Base-by-base conservation (phyloP, 2,888 invertebrate genomes). In the Nephrocerus scutellatus region DNA sequence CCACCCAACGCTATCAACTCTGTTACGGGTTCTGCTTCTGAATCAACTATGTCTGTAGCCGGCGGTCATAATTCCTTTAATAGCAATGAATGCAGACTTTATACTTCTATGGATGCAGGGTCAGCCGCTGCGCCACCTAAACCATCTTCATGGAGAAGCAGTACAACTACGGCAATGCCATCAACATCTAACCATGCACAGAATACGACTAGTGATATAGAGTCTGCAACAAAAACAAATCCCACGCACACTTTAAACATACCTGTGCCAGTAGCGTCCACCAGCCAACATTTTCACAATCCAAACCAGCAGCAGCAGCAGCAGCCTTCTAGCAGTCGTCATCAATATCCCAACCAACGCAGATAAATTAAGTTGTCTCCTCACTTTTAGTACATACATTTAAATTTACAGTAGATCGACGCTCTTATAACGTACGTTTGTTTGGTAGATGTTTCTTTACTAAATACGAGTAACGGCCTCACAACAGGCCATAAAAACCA, bases 281-380 rank as follows among this genome's bases (percentile, higher is more conserved):
- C 49, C 40, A 56, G 57, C 41, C 56, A 56, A 46, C 57, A 55
- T 46, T 48, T 54, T 35, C 60, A 60, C 44, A 48, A 55, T 32
- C 59, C 57, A 39, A 56, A 52, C 25, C 53, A 50, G 14, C 47
- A 50, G 32, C 46, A 46, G 36, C 47, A 44, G 15, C 43, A 50
- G 32, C 48, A 52, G 33, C n/a, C n/a, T n/a, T n/a, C 50, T 49
- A 7, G n/a, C n/a, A n/a, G n/a, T 41, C 54, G 46, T 26, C 36
- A 50, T 34, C 52, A 45, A 46, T 39, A 22, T 12, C 23, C n/a
- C 18, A 30, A 25, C n/a, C n/a, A n/a, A n/a, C n/a, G n/a, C n/a
- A n/a, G n/a, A n/a, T n/a, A n/a, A n/a, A n/a, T n/a, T n/a, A n/a
- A n/a, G n/a, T n/a, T n/a, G n/a, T n/a, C n/a, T n/a, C n/a, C n/a